phyloP scores from a whole-genome alignment of 1,140 invertebrate genomes.

The Tetranychus cinnabarinus region DNA sequence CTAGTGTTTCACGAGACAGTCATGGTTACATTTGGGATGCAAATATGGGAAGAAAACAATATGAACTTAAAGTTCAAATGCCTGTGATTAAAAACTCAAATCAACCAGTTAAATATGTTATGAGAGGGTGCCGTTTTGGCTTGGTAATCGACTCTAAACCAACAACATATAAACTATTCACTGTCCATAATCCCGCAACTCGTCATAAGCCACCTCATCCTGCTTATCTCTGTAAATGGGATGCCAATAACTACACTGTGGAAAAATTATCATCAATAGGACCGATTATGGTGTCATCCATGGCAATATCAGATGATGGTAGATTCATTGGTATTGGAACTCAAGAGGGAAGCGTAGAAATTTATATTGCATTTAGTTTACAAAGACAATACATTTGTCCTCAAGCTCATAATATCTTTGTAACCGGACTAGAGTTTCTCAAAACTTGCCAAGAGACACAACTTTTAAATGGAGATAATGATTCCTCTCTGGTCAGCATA shows the following conservation, averaged over 20 bases:
- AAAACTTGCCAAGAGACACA: constrained; percentile 32
- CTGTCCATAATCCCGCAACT: constrained; percentile 3
- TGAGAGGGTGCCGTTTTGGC: constrained; percentile 10
- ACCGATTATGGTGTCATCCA: constrained; percentile 47
- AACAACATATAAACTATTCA: constrained; percentile 4
- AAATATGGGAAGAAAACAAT: constrained; percentile 32
- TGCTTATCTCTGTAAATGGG: constrained; percentile 25
- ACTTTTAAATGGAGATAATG: constrained; percentile 35
- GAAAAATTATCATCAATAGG: constrained; percentile 18
- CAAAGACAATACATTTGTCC: constrained; percentile 53
- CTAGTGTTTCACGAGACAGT: constrained; percentile 67
- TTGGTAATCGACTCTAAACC: constrained; percentile 3
- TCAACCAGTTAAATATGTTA: constrained; percentile 10
- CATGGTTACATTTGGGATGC: constrained; percentile 53
- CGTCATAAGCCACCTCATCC: constrained; percentile 25
- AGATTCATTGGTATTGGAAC: constrained; percentile 71
- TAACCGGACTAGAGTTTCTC: constrained; percentile 73
- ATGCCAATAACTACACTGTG: constrained; percentile 18
- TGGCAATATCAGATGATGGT: constrained; percentile 70
- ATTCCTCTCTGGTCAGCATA: constrained; percentile 66
- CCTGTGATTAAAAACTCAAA: constrained; percentile 46
- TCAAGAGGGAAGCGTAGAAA: constrained; percentile 68
- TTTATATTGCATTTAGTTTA: constrained; percentile 74
- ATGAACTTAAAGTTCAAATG: constrained; percentile 43
- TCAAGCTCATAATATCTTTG: constrained; percentile 72